phyloP scores from a whole-genome alignment of 2,888 invertebrate genomes.

The Eupithecia abbreviata region DNA sequence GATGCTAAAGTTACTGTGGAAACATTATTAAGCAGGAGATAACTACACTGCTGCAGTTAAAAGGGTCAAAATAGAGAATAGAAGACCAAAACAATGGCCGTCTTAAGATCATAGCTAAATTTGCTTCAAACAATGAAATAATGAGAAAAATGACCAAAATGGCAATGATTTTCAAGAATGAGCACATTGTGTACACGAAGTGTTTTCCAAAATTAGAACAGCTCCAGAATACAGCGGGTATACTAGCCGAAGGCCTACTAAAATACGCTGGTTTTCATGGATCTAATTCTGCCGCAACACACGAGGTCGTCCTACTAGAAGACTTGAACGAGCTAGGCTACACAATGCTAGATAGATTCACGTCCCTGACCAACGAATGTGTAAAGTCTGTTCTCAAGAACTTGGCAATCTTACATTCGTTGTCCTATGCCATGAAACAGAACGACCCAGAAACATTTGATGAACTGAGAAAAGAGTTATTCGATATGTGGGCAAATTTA shows the following conservation, averaged over 20 bases:
- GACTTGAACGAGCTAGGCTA: constrained; percentile 49
- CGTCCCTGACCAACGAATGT: constrained; percentile 46
- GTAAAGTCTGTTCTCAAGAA: constrained; percentile 50
- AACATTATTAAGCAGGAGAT: constrained; percentile 49
- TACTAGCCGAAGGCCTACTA: constrained; percentile 49
- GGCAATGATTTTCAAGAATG: constrained; percentile 49
- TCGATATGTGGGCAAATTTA: constrained; percentile 37
- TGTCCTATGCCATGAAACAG: constrained; percentile 53
- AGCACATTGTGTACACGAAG: constrained; percentile 53
- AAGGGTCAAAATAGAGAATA: constrained; percentile 45
- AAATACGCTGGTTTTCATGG: constrained; percentile 56
- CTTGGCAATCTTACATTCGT: constrained; percentile 53
- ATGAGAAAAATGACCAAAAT: constrained; percentile 39
- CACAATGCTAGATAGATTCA: constrained; percentile 51
- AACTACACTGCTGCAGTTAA: constrained; percentile 50
- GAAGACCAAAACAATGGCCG: constrained; percentile 36
- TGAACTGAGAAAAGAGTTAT: constrained; percentile 36
- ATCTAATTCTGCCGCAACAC: constrained; percentile 42
- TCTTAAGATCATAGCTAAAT: constrained; percentile 56
- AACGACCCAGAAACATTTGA: constrained; percentile 47
- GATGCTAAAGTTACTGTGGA: constrained; percentile 34
- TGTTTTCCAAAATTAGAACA: constrained; percentile 52
- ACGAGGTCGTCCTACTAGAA: constrained; percentile 59
- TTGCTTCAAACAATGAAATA: constrained; percentile 47
- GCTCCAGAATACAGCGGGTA: constrained; percentile 44